Evolutionary conservation across 1,140 invertebrate species (phyloP).

Genomic region (Cydia fagiglandana): DNA sequence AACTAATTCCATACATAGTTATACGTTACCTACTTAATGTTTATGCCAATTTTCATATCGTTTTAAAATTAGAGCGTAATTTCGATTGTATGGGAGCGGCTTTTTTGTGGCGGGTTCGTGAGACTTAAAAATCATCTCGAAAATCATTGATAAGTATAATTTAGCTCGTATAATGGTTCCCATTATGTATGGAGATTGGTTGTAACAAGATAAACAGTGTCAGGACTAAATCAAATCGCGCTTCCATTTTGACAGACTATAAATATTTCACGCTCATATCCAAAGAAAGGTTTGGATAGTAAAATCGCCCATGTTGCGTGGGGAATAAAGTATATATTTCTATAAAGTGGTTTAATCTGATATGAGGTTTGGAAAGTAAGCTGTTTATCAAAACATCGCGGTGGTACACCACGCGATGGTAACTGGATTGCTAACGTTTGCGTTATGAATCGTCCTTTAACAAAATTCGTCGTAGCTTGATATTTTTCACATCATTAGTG

Average conservation of each 20-base stretch:
- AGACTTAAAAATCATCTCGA: no score
- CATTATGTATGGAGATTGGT: constrained; percentile 18
- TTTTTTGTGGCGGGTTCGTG: no score
- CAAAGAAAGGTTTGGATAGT: neutral
- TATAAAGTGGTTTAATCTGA: neutral
- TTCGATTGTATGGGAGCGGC: no score
- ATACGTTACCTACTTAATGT: no score
- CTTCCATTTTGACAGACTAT: neutral
- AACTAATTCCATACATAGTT: no score
- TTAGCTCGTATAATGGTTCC: no score
- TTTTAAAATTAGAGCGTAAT: no score
- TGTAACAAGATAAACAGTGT: constrained; percentile 17
- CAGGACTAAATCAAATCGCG: neutral
- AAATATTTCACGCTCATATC: neutral
- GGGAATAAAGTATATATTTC: neutral
- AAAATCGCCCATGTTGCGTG: neutral
- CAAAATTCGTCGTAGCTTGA: no score
- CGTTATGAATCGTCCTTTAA: no score
- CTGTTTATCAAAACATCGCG: constrained; percentile 7
- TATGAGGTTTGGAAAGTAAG: neutral
- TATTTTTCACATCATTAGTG: no score
- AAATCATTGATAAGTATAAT: no score
- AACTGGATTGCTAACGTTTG: constrained; percentile 1
- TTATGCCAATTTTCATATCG: no score
- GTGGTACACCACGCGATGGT: neutral